These are phyloP conservation scores for Pheosia gnoma DNA, from an alignment of 2,888 invertebrate species.

Conservation along the genomic window DNA sequence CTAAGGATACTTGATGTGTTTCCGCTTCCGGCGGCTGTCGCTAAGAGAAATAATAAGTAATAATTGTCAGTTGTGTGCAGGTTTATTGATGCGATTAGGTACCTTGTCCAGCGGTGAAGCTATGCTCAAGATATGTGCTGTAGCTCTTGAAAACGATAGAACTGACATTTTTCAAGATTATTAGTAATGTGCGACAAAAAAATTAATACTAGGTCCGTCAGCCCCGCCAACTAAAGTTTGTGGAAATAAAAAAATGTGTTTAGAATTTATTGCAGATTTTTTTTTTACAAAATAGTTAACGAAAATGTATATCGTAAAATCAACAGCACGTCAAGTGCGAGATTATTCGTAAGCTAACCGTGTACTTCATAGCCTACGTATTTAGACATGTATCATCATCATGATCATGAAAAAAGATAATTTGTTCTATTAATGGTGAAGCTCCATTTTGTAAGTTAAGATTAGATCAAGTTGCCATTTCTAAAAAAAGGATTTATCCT, in stretches of 20 bases:
- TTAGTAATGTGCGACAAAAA: too few species aligned
- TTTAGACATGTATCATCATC: too few species aligned
- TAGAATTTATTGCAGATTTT: too few species aligned
- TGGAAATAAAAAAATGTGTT: too few species aligned
- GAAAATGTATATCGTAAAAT: too few species aligned
- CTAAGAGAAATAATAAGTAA: neutral
- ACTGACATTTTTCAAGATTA: too few species aligned
- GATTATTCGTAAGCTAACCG: too few species aligned
- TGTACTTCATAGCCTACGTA: too few species aligned
- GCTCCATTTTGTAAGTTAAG: conserved; percentile 84
- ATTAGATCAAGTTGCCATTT: conserved; percentile 85
- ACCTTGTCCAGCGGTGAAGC: neutral
- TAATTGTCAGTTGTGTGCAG: conserved; percentile 5
- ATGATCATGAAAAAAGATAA: conserved; percentile 86
- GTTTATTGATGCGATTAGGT: conserved; percentile 5
- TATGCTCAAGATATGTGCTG: neutral
- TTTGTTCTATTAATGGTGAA: conserved; percentile 87
- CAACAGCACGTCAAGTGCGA: too few species aligned
- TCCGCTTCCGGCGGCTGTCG: conserved; percentile 1
- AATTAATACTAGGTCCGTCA: too few species aligned
- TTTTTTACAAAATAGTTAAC: too few species aligned
- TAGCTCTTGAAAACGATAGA: neutral
- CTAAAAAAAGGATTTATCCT: conserved; percentile 85
- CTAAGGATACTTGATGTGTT: neutral
- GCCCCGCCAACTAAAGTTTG: too few species aligned